Evolutionary conservation across 2,113 vertebrate genomes (phyloP), one percentile per base, ranked within the genome.

Genomic region (Nibea coibor): DNA sequence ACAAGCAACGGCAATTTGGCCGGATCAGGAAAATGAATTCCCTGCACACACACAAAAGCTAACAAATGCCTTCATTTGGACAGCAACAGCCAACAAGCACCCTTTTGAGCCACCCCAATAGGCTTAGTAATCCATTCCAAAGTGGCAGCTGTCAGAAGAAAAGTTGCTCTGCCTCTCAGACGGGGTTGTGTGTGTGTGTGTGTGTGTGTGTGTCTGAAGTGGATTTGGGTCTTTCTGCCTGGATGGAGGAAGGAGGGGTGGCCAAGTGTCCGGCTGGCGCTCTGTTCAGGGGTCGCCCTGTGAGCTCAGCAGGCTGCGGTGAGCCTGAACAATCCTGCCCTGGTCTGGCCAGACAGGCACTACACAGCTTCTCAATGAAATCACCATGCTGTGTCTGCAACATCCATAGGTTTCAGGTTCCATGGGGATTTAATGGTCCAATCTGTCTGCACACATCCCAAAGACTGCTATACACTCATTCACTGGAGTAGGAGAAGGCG

Each of bases 111-210:
- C 73, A 57, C 73, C 73, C 87, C 91, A 92, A 93, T 88, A 92
- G 93, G 92, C 86, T 91, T 89, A 90, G 89, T 92, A 93, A 93
- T 93, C 92, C 90, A 93, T 94, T 93, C 91, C 91, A 92, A 93
- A 94, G 93, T 93, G 93, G 91, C 93, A 94, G 93, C 93, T 94
- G 93, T 94, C 93, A 93, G 85, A 91, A 93, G 88, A 94, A 93
- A 93, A 94, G 89, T 93, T 93, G 85, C 83, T 91, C 91, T 86
- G 92, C 91, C 88, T 87, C 91, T 93, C 88, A 92, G 88, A 90
- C 75, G 24, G 75, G 65, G 75, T 22, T 80, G 89, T 91, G 89
- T 89, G 86, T 78, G 35, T 39, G 35, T 35, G 5, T 35, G 6
- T 35, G 35, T 35, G 35, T 39, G 35, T 80, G 89, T 91, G 89